These are phyloP conservation scores for Parasteatoda tepidariorum DNA, from an alignment of 1,140 invertebrate species.

Conservation along the genomic window DNA sequence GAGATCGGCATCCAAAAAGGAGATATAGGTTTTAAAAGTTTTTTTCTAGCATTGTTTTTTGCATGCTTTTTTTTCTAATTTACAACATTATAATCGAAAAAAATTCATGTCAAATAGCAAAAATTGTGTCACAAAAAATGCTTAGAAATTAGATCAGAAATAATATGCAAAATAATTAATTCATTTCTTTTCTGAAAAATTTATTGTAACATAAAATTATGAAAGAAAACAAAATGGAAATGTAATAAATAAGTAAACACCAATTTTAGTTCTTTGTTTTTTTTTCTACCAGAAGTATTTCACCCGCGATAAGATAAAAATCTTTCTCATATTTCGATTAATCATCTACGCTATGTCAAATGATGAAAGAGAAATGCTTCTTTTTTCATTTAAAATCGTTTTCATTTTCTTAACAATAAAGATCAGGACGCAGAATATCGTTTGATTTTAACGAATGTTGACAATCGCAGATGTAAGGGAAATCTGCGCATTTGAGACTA, in stretches of 20 bases:
- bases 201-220: no score
- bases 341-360: background rate
- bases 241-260: background rate
- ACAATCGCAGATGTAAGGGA: slow-evolving; percentile 15
- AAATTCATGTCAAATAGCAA: no score
- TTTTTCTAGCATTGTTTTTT: no score
- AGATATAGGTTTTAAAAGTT: no score
- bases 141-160: no score
- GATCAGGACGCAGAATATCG: background rate
- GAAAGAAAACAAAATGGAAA: no score
- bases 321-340: slow-evolving; percentile 17
- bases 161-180: no score
- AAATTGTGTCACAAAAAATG: no score
- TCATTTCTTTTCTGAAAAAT: no score
- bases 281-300: no score
- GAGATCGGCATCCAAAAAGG: no score
- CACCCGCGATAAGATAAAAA: slow-evolving; percentile 3
- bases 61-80: no score
- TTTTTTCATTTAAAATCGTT: background rate
- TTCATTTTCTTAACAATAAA: slow-evolving; percentile 7
- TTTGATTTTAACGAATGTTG: slow-evolving; percentile 40
- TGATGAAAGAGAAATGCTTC: background rate
- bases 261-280: background rate
- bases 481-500: slow-evolving; percentile 31
- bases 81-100: background rate